Evolutionary conservation across 2,797 vertebrate species (phyloP).

Genomic region (Astyanax mexicanus): DNA sequence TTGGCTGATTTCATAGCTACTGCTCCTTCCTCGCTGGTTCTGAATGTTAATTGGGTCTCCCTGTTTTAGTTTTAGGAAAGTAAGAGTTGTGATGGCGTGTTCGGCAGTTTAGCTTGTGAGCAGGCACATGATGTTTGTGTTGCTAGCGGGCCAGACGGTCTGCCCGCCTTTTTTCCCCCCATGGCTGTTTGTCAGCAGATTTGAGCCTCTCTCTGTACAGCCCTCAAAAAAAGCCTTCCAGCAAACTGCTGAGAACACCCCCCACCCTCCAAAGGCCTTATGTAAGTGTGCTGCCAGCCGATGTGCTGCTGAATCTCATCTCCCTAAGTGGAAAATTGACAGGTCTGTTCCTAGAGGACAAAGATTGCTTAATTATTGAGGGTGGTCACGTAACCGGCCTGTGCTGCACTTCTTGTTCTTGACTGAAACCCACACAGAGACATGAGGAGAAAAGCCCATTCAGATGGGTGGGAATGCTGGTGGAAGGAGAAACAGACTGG

Average conservation of each 20-base stretch:
- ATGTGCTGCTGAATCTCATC: slow-evolving; percentile 32
- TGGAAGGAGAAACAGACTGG: slow-evolving; percentile 17
- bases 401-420: slow-evolving; percentile 26
- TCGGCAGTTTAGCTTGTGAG: slow-evolving; percentile 10
- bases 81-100: background rate
- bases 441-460: slow-evolving; percentile 13
- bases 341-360: slow-evolving; percentile 34
- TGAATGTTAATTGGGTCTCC: slow-evolving; percentile 68
- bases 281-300: slow-evolving; percentile 33
- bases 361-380: slow-evolving; percentile 37
- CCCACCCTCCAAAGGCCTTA: slow-evolving; percentile 14
- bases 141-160: background rate
- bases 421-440: slow-evolving; percentile 28
- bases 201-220: slow-evolving; percentile 1
- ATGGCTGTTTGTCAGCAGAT: slow-evolving; percentile 34
- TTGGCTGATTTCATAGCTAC: slow-evolving; percentile 54
- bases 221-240: background rate
- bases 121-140: slow-evolving; percentile 25
- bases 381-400: slow-evolving; percentile 34
- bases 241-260: background rate
- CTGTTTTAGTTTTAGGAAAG: slow-evolving; percentile 51
- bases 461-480: slow-evolving; percentile 20
- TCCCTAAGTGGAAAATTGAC: slow-evolving; percentile 40
- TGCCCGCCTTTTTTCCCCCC: slow-evolving; percentile 1
- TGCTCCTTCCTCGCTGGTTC: slow-evolving; percentile 56